Base-by-base conservation (phyloP, 35 echinoderm and acorn worm genomes). In the Heliocidaris tuberculata region DNA sequence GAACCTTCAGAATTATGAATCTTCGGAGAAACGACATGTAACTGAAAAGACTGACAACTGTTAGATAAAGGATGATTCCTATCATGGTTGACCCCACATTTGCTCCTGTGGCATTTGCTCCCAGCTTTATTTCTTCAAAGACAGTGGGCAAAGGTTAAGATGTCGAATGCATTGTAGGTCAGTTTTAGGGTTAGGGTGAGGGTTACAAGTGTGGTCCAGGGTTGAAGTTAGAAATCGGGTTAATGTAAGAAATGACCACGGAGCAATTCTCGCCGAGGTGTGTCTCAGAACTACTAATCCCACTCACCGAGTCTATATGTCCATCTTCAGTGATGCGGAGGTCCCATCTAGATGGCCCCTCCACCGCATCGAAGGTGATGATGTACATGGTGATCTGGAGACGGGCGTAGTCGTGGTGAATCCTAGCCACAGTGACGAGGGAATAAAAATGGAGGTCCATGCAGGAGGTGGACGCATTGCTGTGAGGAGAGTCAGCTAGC, bases 281-380 rank as follows among this genome's bases (percentile, higher is more conserved):
- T 19, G n/a, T 19, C 70, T 29, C 21, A 21, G 21, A 24, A 86
- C 12, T 32, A 1, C 12, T 17, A 29, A 21, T 11, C 21, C 27
- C 88, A 96, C 97, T 95, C 91, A 97, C 97, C 19, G 95, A 95
- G 31, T 97, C 93, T 59, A 97, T 93, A 70, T 50, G 15, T 0
- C 95, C 97, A 42, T 96, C 56, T 30, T 54, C 78, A 78, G 96
- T 94, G 10, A 97, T 49, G 7, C 88, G 94, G 7, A 95, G 48
- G 42, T 97, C 93, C 97, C 97, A 97, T 31, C 88, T 94, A 2
- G 97, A 96, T 59, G 97, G 97, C 30, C 97, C 97, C 86, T 96
- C 86, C 32, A 92, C 70, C 19, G 95, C 94, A 52, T 94, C 93
- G 71, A 97, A 97, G 50, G 87, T 86, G 59, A 97, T 97, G 56